Evolutionary conservation across 2,113 vertebrate genomes (phyloP).

Genomic region (Vombatus ursinus): DNA sequence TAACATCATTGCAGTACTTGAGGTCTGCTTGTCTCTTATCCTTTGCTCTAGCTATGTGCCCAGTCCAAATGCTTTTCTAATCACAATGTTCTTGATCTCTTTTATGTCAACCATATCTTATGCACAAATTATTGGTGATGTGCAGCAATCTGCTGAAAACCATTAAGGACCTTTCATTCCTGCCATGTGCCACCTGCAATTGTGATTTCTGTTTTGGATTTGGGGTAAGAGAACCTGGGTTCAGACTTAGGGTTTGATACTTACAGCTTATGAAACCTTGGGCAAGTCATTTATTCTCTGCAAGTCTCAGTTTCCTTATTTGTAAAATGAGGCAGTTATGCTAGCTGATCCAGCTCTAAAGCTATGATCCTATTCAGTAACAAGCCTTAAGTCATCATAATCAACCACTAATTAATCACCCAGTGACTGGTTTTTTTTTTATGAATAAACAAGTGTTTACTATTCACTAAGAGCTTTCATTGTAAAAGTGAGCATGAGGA

Average conservation of each 20-base stretch:
- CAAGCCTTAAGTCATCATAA: neutral
- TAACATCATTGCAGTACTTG: too few species aligned
- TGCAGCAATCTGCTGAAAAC: neutral
- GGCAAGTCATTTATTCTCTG: constrained; percentile 11
- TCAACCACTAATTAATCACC: neutral
- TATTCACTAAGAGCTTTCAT: too few species aligned
- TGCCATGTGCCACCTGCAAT: neutral
- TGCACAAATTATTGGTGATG: neutral
- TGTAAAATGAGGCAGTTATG: neutral
- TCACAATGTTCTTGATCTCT: neutral
- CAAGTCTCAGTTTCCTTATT: neutral
- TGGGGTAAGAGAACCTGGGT: neutral
- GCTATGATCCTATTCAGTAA: too few species aligned
- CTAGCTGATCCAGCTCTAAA: neutral
- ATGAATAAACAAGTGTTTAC: too few species aligned
- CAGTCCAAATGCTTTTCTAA: neutral
- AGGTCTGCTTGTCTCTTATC: too few species aligned
- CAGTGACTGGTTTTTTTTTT: too few species aligned
- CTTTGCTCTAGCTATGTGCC: neutral
- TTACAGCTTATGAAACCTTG: neutral
- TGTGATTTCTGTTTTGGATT: neutral
- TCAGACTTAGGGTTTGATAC: constrained; percentile 2
- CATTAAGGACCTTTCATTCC: neutral
- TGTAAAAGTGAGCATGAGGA: too few species aligned
- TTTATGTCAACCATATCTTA: neutral